Conservation (phyloP, 1,140 invertebrate genomes). For the Leucophenga varia region DNA sequence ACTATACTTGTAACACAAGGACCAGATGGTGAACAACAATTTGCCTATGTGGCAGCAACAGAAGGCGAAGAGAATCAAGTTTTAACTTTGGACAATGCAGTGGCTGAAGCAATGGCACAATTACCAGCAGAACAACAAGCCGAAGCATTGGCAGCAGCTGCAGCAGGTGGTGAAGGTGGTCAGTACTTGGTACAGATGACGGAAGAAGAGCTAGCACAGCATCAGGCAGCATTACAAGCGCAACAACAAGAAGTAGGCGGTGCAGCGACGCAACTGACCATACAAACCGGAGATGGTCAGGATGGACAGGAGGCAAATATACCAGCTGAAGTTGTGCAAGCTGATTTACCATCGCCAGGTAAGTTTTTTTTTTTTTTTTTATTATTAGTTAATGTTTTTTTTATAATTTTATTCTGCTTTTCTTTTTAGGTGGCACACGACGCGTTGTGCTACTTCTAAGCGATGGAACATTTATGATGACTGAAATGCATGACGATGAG, state of each 20-base stretch:
- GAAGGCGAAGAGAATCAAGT: conserved; percentile 64
- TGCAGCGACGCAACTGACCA: conserved; percentile 41
- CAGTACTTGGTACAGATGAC: conserved; percentile 62
- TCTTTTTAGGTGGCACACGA: conserved; percentile 69
- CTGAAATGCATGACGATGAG: conserved; percentile 80
- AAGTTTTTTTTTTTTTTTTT: conserved; percentile 23
- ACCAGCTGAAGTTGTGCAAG: conserved; percentile 79
- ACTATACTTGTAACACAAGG: conserved; percentile 69
- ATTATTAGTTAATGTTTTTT: neutral
- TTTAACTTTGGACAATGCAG: conserved; percentile 64
- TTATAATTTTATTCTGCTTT: conserved; percentile 5
- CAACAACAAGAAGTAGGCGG: conserved; percentile 31
- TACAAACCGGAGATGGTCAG: conserved; percentile 60
- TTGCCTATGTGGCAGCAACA: conserved; percentile 69
- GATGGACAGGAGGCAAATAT: conserved; percentile 66
- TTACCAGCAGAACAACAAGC: conserved; percentile 35
- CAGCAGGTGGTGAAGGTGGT: conserved; percentile 55
- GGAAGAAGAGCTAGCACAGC: conserved; percentile 59
- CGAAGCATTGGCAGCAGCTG: conserved; percentile 55
- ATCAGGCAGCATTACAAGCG: conserved; percentile 47
- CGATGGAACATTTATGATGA: conserved; percentile 81
- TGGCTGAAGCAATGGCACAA: conserved; percentile 60
- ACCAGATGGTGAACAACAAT: conserved; percentile 70
- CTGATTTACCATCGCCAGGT: conserved; percentile 77
- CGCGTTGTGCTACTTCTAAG: conserved; percentile 77